These are phyloP conservation scores for Danio albolineatus DNA, from an alignment of 2,797 vertebrate species.

Conservation along the genomic window DNA sequence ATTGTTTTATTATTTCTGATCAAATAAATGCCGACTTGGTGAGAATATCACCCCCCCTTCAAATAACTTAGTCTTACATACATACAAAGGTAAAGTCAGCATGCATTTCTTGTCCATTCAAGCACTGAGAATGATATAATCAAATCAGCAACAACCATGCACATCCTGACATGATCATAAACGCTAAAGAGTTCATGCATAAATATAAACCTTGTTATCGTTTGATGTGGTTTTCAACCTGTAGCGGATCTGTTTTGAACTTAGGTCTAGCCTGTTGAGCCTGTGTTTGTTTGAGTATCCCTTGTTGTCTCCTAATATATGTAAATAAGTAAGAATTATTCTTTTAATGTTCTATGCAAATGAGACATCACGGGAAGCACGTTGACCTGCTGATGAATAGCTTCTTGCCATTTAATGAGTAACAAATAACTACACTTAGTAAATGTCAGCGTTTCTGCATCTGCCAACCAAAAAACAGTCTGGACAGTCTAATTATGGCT, in stretches of 20 bases:
- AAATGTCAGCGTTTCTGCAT: conserved; percentile 35
- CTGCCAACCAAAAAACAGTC: conserved; percentile 50
- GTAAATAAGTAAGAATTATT: conserved; percentile 53
- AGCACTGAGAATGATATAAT: no score
- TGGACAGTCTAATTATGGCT: conserved; percentile 67
- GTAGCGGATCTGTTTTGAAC: not conserved
- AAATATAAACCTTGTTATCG: not conserved
- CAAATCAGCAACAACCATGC: no score
- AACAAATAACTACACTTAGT: conserved; percentile 56
- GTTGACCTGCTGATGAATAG: conserved; percentile 54
- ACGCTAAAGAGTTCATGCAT: no score
- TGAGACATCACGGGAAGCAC: conserved; percentile 38
- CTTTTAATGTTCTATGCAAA: conserved; percentile 59
- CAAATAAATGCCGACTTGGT: no score
- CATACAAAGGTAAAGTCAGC: no score
- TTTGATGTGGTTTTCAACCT: not conserved
- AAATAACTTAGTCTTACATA: no score
- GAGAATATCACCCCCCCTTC: no score
- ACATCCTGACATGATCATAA: no score
- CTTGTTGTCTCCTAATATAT: conserved; percentile 42
- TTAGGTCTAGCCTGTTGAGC: conserved; percentile 1
- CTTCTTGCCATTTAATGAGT: conserved; percentile 55
- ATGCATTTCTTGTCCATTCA: no score
- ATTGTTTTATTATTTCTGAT: no score
- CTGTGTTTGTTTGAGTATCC: conserved; percentile 29